Evolutionary conservation across 2,113 vertebrate genomes (phyloP).

Genomic region (Malaclemys terrapin): DNA sequence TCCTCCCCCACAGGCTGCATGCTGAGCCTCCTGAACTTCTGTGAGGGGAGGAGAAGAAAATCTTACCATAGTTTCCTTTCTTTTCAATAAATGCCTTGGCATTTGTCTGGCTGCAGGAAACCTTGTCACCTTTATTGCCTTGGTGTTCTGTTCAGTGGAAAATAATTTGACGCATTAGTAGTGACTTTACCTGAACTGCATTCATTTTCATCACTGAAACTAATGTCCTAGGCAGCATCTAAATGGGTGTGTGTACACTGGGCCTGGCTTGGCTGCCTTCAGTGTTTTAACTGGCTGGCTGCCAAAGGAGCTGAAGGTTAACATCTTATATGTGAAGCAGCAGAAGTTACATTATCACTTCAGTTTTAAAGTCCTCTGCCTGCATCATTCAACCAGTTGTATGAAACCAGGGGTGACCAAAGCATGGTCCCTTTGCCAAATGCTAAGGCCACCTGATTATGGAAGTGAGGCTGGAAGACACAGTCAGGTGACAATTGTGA

Average conservation of each 20-base stretch:
- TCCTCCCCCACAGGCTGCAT: background rate
- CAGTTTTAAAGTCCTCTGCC: background rate
- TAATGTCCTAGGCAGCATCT: background rate
- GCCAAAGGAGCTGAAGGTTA: constrained; percentile 26
- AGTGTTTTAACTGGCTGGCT: constrained; percentile 12
- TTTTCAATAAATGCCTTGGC: background rate
- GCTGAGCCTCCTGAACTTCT: background rate
- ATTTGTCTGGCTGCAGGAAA: background rate
- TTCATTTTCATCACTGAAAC: background rate
- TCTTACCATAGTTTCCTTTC: background rate
- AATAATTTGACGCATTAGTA: background rate
- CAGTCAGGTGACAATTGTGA: background rate
- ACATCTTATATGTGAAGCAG: background rate
- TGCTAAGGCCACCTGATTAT: background rate
- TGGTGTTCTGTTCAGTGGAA: background rate
- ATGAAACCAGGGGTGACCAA: background rate
- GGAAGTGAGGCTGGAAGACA: background rate
- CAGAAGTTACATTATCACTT: background rate
- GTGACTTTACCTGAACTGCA: background rate
- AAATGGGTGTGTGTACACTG: accelerated
- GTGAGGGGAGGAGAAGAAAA: background rate
- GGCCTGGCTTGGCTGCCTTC: background rate
- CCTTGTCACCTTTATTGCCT: background rate
- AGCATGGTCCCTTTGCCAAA: background rate
- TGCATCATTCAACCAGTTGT: background rate